Base-by-base conservation (phyloP, 30 jellyfish, hydroid and myxozoan species). In the Pseudorhiza aurosa region DNA sequence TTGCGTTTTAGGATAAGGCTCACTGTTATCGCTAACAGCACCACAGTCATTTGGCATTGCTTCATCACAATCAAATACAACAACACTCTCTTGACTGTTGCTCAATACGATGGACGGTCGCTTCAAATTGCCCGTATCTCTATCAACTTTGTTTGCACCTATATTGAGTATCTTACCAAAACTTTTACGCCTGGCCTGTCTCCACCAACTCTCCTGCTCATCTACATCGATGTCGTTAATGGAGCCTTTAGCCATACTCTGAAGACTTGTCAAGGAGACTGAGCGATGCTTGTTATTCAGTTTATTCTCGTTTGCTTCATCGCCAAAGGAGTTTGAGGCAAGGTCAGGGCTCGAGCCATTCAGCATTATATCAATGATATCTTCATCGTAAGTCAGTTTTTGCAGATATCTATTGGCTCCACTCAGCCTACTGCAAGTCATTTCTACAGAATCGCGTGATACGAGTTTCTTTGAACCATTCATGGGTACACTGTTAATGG, bases 31-130 rank as follows among this genome's bases (percentile, higher is more conserved):
- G 26, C 12, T 63, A 40, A 44, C 85, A 56, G 44, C 21, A 10
- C 26, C 26, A 10, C 58, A 11, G 33, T 37, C 29, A 21, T 14
- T 26, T 1, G 15, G 65, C 25, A 11, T 12, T 8, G 27, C 28
- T 14, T 39, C 80, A 15, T 73, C 77, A 22, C 84, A 68, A 49
- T 63, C 75, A 3, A 84, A 50, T 6, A 84, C 86, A 27, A 84
- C 88, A 29, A 84, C 86, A 43, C 83, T 68, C 43, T 84, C 95
- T 45, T 63, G 60, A 60, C 95, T 84, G 71, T 84, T 84, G 67
- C 95, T 84, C 57, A 84, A 31, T 25, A 84, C 86, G 44, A 84
- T 84, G 15, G 95, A 68, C 3, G 95, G 95, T 36, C 91, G 47
- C 37, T 80, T 80, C 18, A 80, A 31, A 27, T 51, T 32, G 25